Conservation (phyloP, 2,888 invertebrate species). For the Microplitis manilae region DNA sequence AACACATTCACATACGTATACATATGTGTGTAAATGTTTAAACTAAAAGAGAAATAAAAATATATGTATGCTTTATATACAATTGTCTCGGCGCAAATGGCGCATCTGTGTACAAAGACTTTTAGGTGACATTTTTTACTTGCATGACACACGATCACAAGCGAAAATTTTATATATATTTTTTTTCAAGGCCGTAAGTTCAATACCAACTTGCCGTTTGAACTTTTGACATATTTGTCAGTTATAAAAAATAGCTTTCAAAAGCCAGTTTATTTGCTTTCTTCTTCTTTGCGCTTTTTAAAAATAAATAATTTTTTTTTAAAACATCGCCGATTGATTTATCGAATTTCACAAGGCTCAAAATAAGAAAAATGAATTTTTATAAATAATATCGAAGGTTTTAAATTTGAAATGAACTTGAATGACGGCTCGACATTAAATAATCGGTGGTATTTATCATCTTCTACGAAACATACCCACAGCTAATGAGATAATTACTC, state of each 20-base stretch:
- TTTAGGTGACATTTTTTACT: constrained; percentile 28
- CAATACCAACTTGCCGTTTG: neutral
- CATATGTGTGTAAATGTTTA: neutral
- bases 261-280: neutral
- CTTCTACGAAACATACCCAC: constrained; percentile 41
- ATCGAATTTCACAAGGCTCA: too few relatives aligned
- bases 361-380: neutral
- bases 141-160: constrained; percentile 19
- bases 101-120: constrained; percentile 40
- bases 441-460: constrained; percentile 43
- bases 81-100: constrained; percentile 39
- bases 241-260: neutral
- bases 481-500: constrained; percentile 44
- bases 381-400: neutral
- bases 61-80: constrained; percentile 25
- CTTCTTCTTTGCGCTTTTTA: neutral
- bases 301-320: neutral
- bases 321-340: neutral
- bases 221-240: constrained; percentile 1
- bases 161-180: constrained; percentile 4
- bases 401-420: constrained; percentile 7
- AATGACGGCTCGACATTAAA: constrained; percentile 24
- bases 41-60: constrained; percentile 4
- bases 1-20: neutral
- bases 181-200: neutral